Percentiles rank a stretch among this genome's conserved stretches.
Conservation (phyloP, 2,888 invertebrate species). For the Ptychoptera contaminata region DNA sequence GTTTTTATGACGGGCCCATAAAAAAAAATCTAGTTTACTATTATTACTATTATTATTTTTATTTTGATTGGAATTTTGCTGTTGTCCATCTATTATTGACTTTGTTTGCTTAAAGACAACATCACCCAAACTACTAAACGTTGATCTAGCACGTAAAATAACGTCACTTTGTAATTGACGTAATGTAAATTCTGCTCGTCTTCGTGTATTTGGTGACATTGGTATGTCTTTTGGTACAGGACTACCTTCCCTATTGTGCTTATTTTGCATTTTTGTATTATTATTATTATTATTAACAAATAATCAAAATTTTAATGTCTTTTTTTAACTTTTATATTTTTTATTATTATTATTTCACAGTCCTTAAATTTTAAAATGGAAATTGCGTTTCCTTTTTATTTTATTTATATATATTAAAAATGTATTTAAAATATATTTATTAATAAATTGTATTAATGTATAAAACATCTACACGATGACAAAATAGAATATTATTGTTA, state of each 20-base stretch:
- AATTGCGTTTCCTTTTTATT: too few species aligned
- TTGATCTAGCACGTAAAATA: constrained; percentile 9
- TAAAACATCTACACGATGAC: too few species aligned
- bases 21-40: constrained; percentile 18
- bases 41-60: background rate
- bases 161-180: constrained; percentile 10
- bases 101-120: constrained; percentile 7
- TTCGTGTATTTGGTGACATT: constrained; percentile 10
- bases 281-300: too few species aligned
- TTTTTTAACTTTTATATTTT: too few species aligned
- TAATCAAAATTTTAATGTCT: too few species aligned
- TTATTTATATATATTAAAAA: too few species aligned
- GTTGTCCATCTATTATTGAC: background rate
- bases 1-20: constrained; percentile 24
- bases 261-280: too few species aligned
- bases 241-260: constrained; percentile 9
- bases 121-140: constrained; percentile 10
- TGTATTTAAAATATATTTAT: too few species aligned
- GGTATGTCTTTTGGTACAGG: constrained; percentile 12
- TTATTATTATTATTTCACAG: too few species aligned
- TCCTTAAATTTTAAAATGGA: too few species aligned
- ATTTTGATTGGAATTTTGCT: background rate
- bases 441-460: too few species aligned
- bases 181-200: constrained; percentile 6
- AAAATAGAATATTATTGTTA: too few species aligned